Conservation (phyloP, 2,888 invertebrate species). For the Cataglyphis livida region DNA sequence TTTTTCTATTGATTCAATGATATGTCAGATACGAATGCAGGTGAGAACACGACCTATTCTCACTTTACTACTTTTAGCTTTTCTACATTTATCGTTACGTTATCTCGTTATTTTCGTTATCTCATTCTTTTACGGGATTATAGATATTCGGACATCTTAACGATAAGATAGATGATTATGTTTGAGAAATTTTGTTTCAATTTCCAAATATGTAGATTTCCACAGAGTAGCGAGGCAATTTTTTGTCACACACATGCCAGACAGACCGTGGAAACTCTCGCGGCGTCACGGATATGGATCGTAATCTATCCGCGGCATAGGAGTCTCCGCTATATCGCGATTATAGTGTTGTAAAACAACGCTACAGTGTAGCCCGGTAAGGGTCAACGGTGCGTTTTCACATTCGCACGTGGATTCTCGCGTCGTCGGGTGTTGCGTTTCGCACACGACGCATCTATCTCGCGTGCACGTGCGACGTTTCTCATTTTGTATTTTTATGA, state of each 20-base stretch:
- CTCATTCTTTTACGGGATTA: background rate
- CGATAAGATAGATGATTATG: constrained; percentile 5
- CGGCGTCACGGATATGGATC: constrained; percentile 8
- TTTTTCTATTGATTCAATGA: background rate
- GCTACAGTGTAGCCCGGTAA: background rate
- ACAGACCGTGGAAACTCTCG: background rate
- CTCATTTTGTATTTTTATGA: constrained; percentile 21
- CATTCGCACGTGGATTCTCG: constrained; percentile 45
- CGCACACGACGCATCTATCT: constrained; percentile 47
- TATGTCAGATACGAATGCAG: background rate
- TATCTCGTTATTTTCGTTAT: background rate
- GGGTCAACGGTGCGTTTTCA: constrained; percentile 25
- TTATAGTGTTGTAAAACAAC: background rate
- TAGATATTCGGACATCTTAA: background rate
- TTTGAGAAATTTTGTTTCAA: background rate
- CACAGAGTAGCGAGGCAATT: background rate
- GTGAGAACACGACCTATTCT: too few relatives aligned
- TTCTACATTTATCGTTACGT: background rate
- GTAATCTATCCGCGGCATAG: background rate
- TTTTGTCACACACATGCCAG: constrained; percentile 8
- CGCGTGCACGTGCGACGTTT: constrained; percentile 27
- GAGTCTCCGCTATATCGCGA: background rate
- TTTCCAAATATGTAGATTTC: background rate
- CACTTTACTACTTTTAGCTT: background rate
- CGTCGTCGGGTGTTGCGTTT: constrained; percentile 36